These are phyloP conservation scores for Cyphomyrus discorhynchus DNA, from an alignment of 2,113 vertebrate species.

Conservation along the genomic window DNA sequence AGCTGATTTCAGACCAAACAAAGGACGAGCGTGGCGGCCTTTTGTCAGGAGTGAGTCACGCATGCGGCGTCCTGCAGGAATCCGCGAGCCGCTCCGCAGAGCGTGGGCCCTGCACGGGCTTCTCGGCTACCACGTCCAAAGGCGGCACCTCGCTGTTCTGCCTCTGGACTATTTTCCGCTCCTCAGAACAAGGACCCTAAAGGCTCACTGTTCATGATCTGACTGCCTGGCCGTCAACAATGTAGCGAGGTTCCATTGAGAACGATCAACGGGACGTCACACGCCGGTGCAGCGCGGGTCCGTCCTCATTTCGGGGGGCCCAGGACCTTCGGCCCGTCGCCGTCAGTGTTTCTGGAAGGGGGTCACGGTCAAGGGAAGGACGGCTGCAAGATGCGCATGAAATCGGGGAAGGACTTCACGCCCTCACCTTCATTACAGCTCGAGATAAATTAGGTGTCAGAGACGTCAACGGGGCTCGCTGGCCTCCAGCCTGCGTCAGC, in stretches of 20 bases:
- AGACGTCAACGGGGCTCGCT: background rate
- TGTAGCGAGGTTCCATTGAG: background rate
- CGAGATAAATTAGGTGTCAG: background rate
- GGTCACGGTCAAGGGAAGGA: background rate
- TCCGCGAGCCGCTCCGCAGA: background rate
- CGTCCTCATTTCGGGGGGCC: background rate
- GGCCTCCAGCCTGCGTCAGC: background rate
- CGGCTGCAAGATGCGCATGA: background rate
- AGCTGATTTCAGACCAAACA: conserved; percentile 66
- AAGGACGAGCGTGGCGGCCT: conserved; percentile 64
- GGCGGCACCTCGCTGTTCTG: background rate
- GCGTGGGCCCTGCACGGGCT: background rate
- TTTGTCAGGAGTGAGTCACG: conserved; percentile 58
- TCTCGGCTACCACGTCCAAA: background rate
- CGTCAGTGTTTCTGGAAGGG: background rate
- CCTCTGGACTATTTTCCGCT: background rate
- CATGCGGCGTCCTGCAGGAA: conserved; percentile 12
- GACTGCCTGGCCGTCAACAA: background rate
- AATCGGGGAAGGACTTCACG: background rate
- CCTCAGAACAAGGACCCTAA: background rate
- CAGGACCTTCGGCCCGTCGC: background rate
- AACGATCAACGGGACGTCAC: background rate
- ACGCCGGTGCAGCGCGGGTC: background rate
- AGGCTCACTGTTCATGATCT: background rate
- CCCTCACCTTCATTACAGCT: background rate